Base-by-base conservation (phyloP, 2,888 invertebrate species). In the Drosophila suboccidentalis region DNA sequence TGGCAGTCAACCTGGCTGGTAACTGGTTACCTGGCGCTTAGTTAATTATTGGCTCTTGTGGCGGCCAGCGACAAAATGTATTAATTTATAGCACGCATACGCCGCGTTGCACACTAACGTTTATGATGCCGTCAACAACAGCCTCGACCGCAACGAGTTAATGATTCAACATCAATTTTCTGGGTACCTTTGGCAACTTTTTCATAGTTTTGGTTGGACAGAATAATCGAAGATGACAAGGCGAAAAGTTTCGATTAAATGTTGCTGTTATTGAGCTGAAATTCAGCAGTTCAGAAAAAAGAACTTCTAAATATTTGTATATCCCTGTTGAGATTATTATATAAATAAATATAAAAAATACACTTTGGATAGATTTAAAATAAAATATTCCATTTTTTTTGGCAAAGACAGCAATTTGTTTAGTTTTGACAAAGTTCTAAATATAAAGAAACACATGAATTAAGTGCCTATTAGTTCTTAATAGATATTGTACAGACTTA, bases 41-140 rank as follows among this genome's bases (percentile, higher is more conserved):
- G 87, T 85, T 85, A 87, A 83, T 83, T 82, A 87, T 87, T 71
- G 73, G 74, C 66, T 68, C 50, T 78, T 75, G 69, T 34, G 71
- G 59, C 67, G 64, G 38, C 60, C 67, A 62, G 53, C 64, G 55
- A 70, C 53, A 74, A 69, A 79, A 63, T 71, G 72, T 77, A 87
- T 87, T 79, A 79, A 85, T 84, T 87, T 83, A 82, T 75, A 63
- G 50, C 75, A 57, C 68, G 72, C 60, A 67, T 67, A 71, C 71
- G 69, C 67, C 62, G 38, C 47, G 75, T 49, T 62, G 62, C 43
- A 43, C 71, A 39, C 43, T 3, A 72, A 74, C 75, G 53, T 57
- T 63, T 68, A 69, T 46, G 58, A 55, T 55, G 11, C 63, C 54
- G 85, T 57, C 80, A 80, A 50, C 59, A 38, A 22, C 81, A 70